A percentile compares a stretch with the other conserved stretches of the same genome.
phyloP scores from a whole-genome alignment of 2,888 invertebrate species.

The Byasa hedistus region DNA sequence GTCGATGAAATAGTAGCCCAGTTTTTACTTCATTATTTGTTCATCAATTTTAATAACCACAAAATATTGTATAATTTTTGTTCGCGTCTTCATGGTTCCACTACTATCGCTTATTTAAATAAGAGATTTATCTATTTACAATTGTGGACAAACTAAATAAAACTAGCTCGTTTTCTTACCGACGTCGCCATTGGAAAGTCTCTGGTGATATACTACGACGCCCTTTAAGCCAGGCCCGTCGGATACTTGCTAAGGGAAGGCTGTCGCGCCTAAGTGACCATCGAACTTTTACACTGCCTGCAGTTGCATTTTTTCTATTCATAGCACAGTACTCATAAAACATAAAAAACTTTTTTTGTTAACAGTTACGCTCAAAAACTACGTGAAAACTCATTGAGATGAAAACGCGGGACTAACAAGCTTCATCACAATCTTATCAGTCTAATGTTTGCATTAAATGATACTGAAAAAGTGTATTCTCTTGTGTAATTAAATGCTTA shows the following conservation, averaged over 20 bases:
- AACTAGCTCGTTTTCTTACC: conserved; percentile 46
- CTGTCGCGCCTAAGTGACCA: conserved; percentile 67
- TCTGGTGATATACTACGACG: conserved; percentile 56
- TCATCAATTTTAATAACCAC: too few species aligned
- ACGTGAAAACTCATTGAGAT: conserved; percentile 23
- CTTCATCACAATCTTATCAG: conserved; percentile 32
- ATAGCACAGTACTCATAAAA: conserved; percentile 6
- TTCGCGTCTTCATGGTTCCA: too few species aligned
- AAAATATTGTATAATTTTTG: too few species aligned
- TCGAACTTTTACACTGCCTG: conserved; percentile 26
- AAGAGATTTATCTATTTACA: neutral
- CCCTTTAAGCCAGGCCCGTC: conserved; percentile 59
- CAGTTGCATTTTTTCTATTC: conserved; percentile 16
- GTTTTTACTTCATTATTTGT: neutral
- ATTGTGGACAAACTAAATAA: neutral
- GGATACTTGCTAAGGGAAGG: conserved; percentile 59
- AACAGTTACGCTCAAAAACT: neutral
- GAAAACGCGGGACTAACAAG: conserved; percentile 20
- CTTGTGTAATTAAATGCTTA: neutral
- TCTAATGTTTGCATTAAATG: conserved; percentile 21
- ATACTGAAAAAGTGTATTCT: conserved; percentile 24
- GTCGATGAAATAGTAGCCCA: too few species aligned
- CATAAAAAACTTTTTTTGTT: neutral
- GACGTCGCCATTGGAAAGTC: conserved; percentile 53
- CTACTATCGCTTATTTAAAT: neutral